Percentiles rank a stretch among this genome's conserved stretches.
These are phyloP conservation scores for Trichoplusia ni DNA, from an alignment of 1,140 invertebrate genomes.

Conservation along the genomic window DNA sequence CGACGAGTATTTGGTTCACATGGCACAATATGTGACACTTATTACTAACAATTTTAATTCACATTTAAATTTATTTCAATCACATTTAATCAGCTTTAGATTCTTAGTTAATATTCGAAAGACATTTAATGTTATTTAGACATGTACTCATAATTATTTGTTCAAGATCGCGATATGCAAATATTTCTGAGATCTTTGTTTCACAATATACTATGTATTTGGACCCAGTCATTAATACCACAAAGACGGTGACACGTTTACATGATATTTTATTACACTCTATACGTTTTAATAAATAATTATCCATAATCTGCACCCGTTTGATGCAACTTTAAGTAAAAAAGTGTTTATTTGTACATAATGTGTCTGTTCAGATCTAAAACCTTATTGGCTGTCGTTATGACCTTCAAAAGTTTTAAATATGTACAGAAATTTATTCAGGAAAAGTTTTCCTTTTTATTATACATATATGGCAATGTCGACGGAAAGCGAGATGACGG, in stretches of 20 bases:
- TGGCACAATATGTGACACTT: constrained; percentile 35
- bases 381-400: too few relatives aligned
- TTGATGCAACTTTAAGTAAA: too few relatives aligned
- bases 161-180: constrained; percentile 3
- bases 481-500: too few relatives aligned
- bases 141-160: background rate
- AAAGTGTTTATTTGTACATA: too few relatives aligned
- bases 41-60: constrained; percentile 7
- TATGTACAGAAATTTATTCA: too few relatives aligned
- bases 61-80: background rate
- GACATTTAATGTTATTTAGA: constrained; percentile 10
- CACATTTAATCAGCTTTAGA: too few relatives aligned
- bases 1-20: constrained; percentile 28
- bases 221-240: constrained; percentile 35
- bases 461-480: too few relatives aligned
- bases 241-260: background rate
- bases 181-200: constrained; percentile 39
- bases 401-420: too few relatives aligned
- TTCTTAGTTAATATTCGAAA: background rate
- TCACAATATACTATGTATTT: constrained; percentile 33
- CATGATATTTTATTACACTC: background rate
- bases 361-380: too few relatives aligned
- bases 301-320: too few relatives aligned
- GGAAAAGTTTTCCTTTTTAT: too few relatives aligned
- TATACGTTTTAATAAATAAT: too few relatives aligned